Base-by-base conservation (phyloP, 2,888 invertebrate species). In the Chironomus tentans region DNA sequence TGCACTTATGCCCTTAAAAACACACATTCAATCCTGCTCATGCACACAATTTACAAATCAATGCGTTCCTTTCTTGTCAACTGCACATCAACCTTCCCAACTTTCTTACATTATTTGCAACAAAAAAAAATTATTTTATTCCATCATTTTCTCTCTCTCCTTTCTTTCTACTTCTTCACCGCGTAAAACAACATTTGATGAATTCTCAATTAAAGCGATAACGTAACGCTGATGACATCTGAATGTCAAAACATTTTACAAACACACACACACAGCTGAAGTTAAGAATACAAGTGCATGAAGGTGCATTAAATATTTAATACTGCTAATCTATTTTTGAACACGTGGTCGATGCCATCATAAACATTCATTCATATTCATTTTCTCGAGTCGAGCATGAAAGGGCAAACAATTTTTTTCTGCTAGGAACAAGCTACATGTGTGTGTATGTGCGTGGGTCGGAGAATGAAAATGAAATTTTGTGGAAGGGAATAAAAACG, bases 331-430 rank as follows among this genome's bases (percentile, higher is more conserved):
- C 70, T 46, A 22, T 50, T 21, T 22, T 22, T n/a, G 46, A 68
- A 50, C 70, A 70, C 70, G 70, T 70, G 70, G 70, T 70, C 24
- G 18, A 22, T 70, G 70, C 65, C 65, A 22, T 70, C 70, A 70
- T 70, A 70, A 50, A 72, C 50, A 72, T 61, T 22, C 18, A 13
- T 24, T 10, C 65, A 22, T 22, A 22, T 21, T 24, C 13, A 13
- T 65, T 65, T 65, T 65, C 62, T 24, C 15, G 18, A 6, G 7
- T n/a, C 56, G 56, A 18, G 56, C 21, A 28, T 50, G 5, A 70
- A 70, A 70, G 21, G 70, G 50, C 50, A 70, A 70, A 70, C 47
- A 15, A 28, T 28, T 28, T 28, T 28, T 28, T 28, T 4, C 5
- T 28, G 21, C 28, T 28, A 62, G 21, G 6, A 62, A 62, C 15